Evolutionary conservation across 35 echinoderm and acorn worm genomes (phyloP), one percentile per base, ranked within the genome.

Genomic region (Apostichopus japonicus): DNA sequence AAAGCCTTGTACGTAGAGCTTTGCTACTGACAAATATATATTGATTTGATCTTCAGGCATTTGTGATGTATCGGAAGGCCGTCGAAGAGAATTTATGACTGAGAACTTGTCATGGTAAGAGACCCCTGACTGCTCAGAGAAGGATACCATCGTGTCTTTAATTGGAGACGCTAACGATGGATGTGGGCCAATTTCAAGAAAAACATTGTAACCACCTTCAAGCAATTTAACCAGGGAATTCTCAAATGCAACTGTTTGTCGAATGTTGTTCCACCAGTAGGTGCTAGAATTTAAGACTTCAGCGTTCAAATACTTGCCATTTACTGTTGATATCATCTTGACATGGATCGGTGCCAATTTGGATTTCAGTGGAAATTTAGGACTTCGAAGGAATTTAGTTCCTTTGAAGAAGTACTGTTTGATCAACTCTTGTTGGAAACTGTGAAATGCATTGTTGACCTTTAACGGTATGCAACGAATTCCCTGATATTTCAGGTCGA

Each of bases 361-460:
- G 75, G 21, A 16, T 3, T 52, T 21, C 44, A 23, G 7, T 11
- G 33, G 57, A 70, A 63, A 87, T 13, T 84, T 93, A 6, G 57
- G 14, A 21, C 53, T 78, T 24, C 59, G 4, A 11, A 88, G 10
- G 23, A 90, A 89, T 24, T 83, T 10, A 4, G 83, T 57, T 5
- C 25, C 10, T 17, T 88, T 87, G 1, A 90, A 58, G 25, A 96
- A 96, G 17, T 15, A 14, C 10, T 91, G 16, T 58, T 92, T 94
- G n/a, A 96, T 54, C 5, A 71, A 70, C 13, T 96, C 95, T 78
- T 96, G 95, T 73, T 96, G 95, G 65, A 82, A 92, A 79, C 95
- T 96, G 77, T 96, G 95, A 56, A 96, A 96, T 25, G 95, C 95
- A 84, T 96, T 96, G 53, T 94, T 77, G 14, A 96, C 93, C 62